A percentile compares a stretch with the other conserved stretches of the same genome.
Evolutionary conservation across 2,113 vertebrate genomes (phyloP).

Genomic region (Cygnus buccinator): DNA sequence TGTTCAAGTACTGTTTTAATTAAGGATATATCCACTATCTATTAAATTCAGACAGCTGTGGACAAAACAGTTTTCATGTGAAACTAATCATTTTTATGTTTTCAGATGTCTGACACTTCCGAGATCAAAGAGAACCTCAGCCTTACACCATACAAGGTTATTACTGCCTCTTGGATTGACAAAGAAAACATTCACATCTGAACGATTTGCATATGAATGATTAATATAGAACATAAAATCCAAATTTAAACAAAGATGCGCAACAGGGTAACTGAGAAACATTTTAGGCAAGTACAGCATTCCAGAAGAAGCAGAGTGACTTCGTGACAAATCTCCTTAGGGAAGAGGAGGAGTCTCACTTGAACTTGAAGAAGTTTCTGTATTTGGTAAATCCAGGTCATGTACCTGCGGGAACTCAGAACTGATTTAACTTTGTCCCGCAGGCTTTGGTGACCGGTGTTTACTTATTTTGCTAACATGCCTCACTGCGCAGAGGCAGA

Average conservation of each 20-base stretch:
- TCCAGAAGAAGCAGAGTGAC: not conserved
- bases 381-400: conserved; percentile 1
- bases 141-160: not conserved
- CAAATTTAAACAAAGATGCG: not conserved
- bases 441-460: not conserved
- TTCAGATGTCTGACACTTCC: not conserved
- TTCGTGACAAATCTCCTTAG: not conserved
- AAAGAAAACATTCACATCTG: not conserved
- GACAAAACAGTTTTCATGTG: not conserved
- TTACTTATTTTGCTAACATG: not conserved
- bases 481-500: not conserved
- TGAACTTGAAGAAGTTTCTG: not conserved
- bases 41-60: not conserved
- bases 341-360: conserved; percentile 1
- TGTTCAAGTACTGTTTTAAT: not conserved
- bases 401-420: not conserved
- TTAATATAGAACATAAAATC: not conserved
- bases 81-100: not conserved
- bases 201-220: not conserved
- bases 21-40: not conserved
- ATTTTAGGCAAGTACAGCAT: not conserved
- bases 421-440: conserved; percentile 11
- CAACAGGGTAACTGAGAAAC: not conserved
- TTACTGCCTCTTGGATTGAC: not conserved
- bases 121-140: not conserved